These are phyloP conservation scores for Alces alces DNA, from an alignment of 2,113 vertebrate species.

Conservation along the genomic window DNA sequence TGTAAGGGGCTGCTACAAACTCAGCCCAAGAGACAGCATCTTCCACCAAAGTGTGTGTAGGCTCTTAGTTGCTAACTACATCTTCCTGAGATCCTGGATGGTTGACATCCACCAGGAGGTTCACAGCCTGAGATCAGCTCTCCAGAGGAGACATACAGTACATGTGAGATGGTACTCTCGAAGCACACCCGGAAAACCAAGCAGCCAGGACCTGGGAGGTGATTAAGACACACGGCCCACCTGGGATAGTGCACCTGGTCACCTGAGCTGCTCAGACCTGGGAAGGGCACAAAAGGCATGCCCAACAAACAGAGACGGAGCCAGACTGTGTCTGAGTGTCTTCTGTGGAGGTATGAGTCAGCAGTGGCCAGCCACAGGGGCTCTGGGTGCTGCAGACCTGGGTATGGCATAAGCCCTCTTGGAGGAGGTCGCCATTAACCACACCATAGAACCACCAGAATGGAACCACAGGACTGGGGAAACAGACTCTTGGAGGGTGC, in stretches of 20 bases:
- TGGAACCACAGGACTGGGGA: not conserved
- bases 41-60: not conserved
- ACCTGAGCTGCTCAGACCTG: not conserved
- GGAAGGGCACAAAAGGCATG: not conserved
- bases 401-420: not conserved
- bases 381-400: not conserved
- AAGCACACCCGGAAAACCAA: accelerated
- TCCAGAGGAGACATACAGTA: not conserved
- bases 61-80: not conserved
- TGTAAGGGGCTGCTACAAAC: not conserved
- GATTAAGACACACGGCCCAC: not conserved
- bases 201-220: not conserved
- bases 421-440: not conserved
- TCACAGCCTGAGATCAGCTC: not conserved
- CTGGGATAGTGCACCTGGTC: not conserved
- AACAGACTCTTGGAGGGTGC: not conserved
- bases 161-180: accelerated
- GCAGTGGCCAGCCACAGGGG: not conserved
- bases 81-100: not conserved
- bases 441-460: not conserved
- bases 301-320: not conserved
- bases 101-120: not conserved
- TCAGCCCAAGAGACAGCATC: not conserved
- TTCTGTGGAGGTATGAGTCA: not conserved
- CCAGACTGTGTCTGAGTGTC: not conserved